phyloP scores from a whole-genome alignment of 2,113 vertebrate species.

The Anguilla japonica region DNA sequence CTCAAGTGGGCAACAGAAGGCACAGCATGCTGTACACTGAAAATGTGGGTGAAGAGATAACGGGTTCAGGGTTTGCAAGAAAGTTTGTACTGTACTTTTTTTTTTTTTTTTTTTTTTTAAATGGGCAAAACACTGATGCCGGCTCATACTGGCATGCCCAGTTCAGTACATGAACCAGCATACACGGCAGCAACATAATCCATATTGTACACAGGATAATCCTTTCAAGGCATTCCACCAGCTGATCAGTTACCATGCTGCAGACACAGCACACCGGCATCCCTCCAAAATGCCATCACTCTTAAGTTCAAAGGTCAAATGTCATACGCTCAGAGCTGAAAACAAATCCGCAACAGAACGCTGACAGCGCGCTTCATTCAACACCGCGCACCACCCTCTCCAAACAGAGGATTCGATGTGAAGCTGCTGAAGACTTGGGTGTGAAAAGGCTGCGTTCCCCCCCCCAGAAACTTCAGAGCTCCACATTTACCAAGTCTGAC shows the following conservation, averaged over 20 bases:
- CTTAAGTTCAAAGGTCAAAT: background rate
- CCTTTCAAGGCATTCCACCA: background rate
- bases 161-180: background rate
- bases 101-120: no score
- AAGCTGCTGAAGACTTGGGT: no score
- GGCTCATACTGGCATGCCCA: background rate
- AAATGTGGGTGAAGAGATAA: no score
- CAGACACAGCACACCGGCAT: background rate
- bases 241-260: background rate
- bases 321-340: background rate
- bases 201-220: background rate
- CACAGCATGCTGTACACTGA: no score
- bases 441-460: no score
- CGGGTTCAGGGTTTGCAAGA: no score
- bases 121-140: background rate
- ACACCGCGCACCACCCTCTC: background rate
- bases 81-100: no score
- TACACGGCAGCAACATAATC: background rate
- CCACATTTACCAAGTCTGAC: background rate
- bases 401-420: background rate
- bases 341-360: background rate
- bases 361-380: background rate
- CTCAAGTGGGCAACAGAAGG: no score
- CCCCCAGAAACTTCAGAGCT: background rate
- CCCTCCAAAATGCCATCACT: background rate